Evolutionary conservation across 2,113 vertebrate species (phyloP).

Genomic region (Pomatostomus ruficeps): DNA sequence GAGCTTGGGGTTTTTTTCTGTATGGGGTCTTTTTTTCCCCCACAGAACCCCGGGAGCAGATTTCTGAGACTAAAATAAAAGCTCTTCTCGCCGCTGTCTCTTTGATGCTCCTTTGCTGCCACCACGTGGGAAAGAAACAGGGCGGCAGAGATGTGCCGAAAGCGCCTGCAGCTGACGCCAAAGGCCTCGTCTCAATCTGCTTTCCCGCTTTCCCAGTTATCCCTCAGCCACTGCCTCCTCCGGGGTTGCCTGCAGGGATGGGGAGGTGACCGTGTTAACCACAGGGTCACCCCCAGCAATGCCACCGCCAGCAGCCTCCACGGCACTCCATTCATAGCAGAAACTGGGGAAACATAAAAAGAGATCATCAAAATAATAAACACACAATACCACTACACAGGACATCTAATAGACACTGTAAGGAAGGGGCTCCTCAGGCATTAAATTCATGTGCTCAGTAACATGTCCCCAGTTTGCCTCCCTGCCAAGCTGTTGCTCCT

Average conservation of each 20-base stretch:
- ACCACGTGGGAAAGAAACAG: constrained; percentile 64
- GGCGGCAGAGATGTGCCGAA: neutral
- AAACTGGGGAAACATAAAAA: fast-evolving
- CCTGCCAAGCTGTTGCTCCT: neutral
- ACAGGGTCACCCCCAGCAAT: too few species aligned
- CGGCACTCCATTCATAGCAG: fast-evolving
- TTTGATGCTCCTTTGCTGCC: constrained; percentile 82
- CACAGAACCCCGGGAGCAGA: neutral
- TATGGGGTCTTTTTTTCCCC: neutral
- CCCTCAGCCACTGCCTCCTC: neutral
- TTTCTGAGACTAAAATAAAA: neutral
- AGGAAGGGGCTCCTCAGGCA: neutral
- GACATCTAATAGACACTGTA: fast-evolving
- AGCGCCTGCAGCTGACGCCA: neutral
- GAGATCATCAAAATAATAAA: neutral
- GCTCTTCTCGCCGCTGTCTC: neutral
- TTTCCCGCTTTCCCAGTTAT: neutral
- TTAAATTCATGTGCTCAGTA: neutral
- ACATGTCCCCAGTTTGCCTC: fast-evolving
- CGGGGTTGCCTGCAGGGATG: too few species aligned
- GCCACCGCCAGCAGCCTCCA: neutral
- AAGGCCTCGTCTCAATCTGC: neutral
- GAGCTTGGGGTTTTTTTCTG: neutral
- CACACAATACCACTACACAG: fast-evolving
- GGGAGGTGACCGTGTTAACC: fast-evolving